Evolutionary conservation across 92 coral and sea anemone species (phyloP), one percentile per base, ranked within the genome.

Genomic region (Parazoanthus swiftii): DNA sequence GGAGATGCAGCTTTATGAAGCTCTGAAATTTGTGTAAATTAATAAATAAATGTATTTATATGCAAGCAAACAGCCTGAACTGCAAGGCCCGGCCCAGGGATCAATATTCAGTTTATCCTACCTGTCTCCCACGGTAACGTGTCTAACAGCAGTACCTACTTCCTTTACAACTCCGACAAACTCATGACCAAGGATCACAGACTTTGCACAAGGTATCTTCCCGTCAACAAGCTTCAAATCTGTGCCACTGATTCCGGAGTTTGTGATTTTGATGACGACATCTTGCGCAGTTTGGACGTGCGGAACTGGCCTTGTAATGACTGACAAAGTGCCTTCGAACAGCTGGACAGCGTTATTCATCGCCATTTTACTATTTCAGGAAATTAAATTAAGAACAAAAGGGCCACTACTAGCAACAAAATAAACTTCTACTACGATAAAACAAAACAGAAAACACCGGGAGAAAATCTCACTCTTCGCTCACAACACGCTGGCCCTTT

Each of bases 41-140:
- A 51, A 8, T 51, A 8, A 29, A 51, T 51, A 8, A 58, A 58
- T 9, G 18, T 72, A 23, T 72, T 72, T 29, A 33, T 8, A 38
- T 76, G 51, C 80, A 76, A 76, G 43, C 2, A 15, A 76, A 76
- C 54, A 76, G 14, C 43, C 4, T 39, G 42, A 29, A 39, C 42
- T 39, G 42, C 42, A 39, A 39, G 42, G 42, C 33, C 33, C 33
- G 33, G 33, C 33, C 33, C 33, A 29, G 33, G 33, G 33, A 39
- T 39, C 42, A 39, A 2, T 8, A 0, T 35, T 21, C 9, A 13
- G 0, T 13, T 43, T 26, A 8, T 68, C 90, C 3, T 89, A 97
- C 99, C 99, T 91, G 89, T 97, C 98, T 25, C 99, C 99, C n/a
- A 97, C 95, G 29, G 96, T 85, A 43, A 95, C 91, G 80, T 97